Base-by-base conservation (phyloP, 2,888 invertebrate genomes). In the Tinea semifulvella region DNA sequence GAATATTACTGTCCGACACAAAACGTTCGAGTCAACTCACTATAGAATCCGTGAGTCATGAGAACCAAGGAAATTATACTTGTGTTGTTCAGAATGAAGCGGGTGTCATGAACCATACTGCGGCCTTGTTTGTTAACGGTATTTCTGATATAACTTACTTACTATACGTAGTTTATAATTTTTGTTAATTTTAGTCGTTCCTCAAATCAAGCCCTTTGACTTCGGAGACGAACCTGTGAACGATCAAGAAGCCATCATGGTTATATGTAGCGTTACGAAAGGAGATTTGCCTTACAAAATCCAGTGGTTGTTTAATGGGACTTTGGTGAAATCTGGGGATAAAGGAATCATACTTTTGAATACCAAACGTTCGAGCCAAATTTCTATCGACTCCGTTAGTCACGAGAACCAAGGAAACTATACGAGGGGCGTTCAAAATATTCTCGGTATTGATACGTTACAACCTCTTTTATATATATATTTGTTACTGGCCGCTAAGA, bases 211-310 rank as follows among this genome's bases (percentile, higher is more conserved):
- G 11, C 42, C 28, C n/a, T 42, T 42, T 60, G 84, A 84, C 28
- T 87, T 89, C 53, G 88, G 87, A 27, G 86, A 86, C 31, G 85
- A 87, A 39, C 75, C 86, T 5, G 81, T 87, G 6, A 87, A 88
- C 57, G 85, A 86, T 42, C 89, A 88, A 2, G 88, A 88, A 49
- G 79, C 84, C 50, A 84, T 85, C 7, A 86, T 86, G 36, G 81
- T 86, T 5, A 82, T 83, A 47, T 89, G 89, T 58, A 82, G 85
- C 58, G 84, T 88, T 11, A 80, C 79, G 46, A 87, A 88, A 66
- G 89, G 91, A 17, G 91, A 91, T 64, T 72, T 84, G 42, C 90
- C 90, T 2, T 70, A 90, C 27, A 76, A 82, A 52, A 84, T 91
- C 42, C 75, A 76, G 40, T 90, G 90, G 90, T 79, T 76, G n/a